phyloP scores from a whole-genome alignment of 2,888 invertebrate genomes.

The Himalopsyche japonica region DNA sequence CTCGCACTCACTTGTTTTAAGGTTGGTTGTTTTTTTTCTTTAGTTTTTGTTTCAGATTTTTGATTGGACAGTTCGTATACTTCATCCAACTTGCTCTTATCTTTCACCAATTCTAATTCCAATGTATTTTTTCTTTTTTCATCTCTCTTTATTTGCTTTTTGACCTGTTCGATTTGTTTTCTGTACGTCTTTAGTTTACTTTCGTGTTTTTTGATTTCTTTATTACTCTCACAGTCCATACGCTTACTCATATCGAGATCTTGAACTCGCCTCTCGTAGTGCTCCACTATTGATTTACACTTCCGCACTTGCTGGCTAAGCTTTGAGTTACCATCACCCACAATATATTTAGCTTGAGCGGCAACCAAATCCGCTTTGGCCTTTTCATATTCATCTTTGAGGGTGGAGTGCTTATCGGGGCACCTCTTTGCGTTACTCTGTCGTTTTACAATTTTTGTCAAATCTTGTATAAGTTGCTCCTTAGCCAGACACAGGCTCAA shows the following conservation, averaged over 20 bases:
- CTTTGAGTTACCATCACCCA: conserved; percentile 59
- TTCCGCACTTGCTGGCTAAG: conserved; percentile 50
- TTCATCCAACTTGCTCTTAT: conserved; percentile 58
- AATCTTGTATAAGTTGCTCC: conserved; percentile 73
- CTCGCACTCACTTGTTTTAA: conserved; percentile 67
- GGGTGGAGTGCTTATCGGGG: conserved; percentile 65
- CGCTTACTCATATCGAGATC: conserved; percentile 57
- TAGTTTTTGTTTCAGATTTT: conserved; percentile 56
- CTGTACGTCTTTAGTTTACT: conserved; percentile 73
- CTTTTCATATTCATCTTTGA: conserved; percentile 64
- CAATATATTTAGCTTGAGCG: conserved; percentile 62
- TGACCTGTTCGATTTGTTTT: conserved; percentile 75
- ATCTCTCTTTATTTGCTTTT: conserved; percentile 73
- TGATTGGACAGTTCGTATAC: conserved; percentile 50
- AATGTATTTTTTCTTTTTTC: conserved; percentile 71
- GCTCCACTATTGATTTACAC: conserved; percentile 49
- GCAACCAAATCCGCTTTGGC: conserved; percentile 60
- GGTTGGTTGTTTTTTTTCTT: conserved; percentile 62
- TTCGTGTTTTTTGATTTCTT: conserved; percentile 73
- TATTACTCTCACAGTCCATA: conserved; percentile 60
- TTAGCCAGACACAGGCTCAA: conserved; percentile 68
- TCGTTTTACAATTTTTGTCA: conserved; percentile 54
- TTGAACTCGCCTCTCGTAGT: conserved; percentile 50
- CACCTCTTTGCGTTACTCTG: conserved; percentile 50
- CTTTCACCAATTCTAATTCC: conserved; percentile 66